phyloP scores from a whole-genome alignment of 2,888 invertebrate genomes.

The Neria commutata region DNA sequence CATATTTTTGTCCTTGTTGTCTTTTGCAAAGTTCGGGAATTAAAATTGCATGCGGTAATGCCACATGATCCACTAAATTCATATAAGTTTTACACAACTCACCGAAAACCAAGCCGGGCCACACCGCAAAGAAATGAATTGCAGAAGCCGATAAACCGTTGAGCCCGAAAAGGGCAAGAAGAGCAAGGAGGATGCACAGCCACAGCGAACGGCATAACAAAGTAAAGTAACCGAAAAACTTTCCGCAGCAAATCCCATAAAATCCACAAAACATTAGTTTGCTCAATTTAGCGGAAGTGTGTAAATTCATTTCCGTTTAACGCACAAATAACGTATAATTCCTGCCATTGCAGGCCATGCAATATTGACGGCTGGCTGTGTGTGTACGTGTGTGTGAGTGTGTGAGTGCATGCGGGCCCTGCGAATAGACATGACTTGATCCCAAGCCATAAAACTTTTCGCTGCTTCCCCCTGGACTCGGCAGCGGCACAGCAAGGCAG shows the following conservation, averaged over 20 bases:
- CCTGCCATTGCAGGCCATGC: background rate
- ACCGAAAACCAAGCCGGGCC: background rate
- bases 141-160: background rate
- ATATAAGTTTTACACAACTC: constrained; percentile 5
- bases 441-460: constrained; percentile 9
- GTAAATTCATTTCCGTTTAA: constrained; percentile 24
- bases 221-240: background rate
- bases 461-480: background rate
- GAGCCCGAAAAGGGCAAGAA: no score
- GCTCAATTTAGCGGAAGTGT: constrained; percentile 28
- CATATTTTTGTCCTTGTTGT: background rate
- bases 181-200: no score
- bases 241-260: constrained; percentile 6
- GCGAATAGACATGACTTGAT: background rate
- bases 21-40: background rate
- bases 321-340: background rate
- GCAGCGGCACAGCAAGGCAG: no score
- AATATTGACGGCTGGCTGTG: no score
- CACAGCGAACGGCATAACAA: no score
- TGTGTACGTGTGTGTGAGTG: no score
- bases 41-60: background rate
- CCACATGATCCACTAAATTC: constrained; percentile 10
- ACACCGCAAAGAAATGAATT: background rate
- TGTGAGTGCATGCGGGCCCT: background rate
- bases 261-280: constrained; percentile 20